phyloP scores from a whole-genome alignment of 1,140 invertebrate genomes.

The Asobara japonica region DNA sequence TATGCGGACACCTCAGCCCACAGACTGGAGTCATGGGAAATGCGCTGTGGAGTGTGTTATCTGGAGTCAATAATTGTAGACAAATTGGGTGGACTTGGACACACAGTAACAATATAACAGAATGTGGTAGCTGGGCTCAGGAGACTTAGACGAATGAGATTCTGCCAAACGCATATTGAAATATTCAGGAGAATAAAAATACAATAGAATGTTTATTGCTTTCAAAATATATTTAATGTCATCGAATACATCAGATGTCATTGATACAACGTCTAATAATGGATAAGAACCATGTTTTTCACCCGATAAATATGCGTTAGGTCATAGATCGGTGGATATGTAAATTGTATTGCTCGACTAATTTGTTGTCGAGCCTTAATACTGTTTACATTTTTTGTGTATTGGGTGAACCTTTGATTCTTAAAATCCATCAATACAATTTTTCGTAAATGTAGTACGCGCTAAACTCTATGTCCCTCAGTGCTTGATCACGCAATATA shows the following conservation, averaged over 20 bases:
- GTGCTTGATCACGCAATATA: background rate
- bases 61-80: no score
- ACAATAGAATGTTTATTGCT: background rate
- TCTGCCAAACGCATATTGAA: no score
- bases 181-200: background rate
- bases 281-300: background rate
- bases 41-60: no score
- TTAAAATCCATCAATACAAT: constrained; percentile 1
- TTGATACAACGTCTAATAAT: background rate
- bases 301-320: constrained; percentile 19
- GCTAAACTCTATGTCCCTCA: background rate
- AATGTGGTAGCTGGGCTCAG: no score
- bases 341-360: constrained; percentile 26
- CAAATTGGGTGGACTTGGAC: no score
- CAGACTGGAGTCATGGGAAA: no score
- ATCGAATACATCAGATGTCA: constrained; percentile 7
- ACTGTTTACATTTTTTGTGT: background rate
- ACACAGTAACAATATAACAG: no score
- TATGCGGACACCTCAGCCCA: no score
- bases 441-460: background rate
- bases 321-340: constrained; percentile 32
- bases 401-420: background rate
- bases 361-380: background rate
- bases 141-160: no score
- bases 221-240: constrained; percentile 6